Conservation (phyloP, 2,797 vertebrate genomes). For the Sebastes kiyomatsui region DNA sequence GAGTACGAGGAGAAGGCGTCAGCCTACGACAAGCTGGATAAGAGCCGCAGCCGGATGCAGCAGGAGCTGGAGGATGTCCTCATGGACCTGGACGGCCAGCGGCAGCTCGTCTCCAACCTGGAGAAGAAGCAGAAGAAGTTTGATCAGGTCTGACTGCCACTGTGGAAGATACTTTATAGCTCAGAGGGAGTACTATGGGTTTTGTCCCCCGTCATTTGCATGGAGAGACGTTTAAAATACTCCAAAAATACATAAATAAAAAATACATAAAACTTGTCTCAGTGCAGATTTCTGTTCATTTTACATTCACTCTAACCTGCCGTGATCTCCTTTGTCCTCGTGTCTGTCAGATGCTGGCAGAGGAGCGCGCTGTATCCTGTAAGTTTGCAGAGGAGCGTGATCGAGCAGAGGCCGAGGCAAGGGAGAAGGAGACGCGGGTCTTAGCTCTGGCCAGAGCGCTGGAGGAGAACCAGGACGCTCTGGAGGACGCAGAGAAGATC, state of each 20-base stretch:
- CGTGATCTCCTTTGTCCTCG: background rate
- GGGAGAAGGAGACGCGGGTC: slow-evolving; percentile 94
- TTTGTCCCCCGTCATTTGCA: background rate
- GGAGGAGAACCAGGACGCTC: slow-evolving; percentile 89
- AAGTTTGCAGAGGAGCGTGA: slow-evolving; percentile 95
- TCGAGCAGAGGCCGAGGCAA: slow-evolving; percentile 91
- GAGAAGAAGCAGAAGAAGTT: slow-evolving; percentile 99
- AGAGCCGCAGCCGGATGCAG: slow-evolving; percentile 93
- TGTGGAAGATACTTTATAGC: accelerated
- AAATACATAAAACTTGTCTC: too few relatives aligned
- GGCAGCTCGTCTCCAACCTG: slow-evolving; percentile 93
- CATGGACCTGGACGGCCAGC: slow-evolving; percentile 93
- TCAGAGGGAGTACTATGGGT: background rate
- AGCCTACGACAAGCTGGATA: slow-evolving; percentile 95
- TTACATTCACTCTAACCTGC: too few relatives aligned
- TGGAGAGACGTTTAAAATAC: too few relatives aligned
- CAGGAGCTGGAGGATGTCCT: slow-evolving; percentile 95
- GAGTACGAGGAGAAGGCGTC: slow-evolving; percentile 94
- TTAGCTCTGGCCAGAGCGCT: slow-evolving; percentile 89
- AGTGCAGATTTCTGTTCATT: too few relatives aligned
- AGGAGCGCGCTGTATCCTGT: slow-evolving; percentile 92
- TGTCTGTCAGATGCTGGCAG: slow-evolving; percentile 88
- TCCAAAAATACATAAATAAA: too few relatives aligned
- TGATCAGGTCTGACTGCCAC: slow-evolving; percentile 86
- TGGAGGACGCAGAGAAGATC: slow-evolving; percentile 91